phyloP scores from a whole-genome alignment of 2,888 invertebrate genomes.

The Lomographa bimaculata region DNA sequence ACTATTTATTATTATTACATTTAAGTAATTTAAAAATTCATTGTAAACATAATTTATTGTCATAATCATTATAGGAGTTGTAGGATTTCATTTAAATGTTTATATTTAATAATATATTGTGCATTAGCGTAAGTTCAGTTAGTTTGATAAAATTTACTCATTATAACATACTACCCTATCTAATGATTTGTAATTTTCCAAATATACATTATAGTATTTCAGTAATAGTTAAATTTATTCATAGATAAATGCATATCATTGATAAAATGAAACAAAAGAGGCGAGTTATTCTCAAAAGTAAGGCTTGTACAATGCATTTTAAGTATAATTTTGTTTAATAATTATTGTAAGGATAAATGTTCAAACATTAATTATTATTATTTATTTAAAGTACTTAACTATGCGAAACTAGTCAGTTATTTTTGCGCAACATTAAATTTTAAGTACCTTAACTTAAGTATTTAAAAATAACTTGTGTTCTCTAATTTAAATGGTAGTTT shows the following conservation, averaged over 20 bases:
- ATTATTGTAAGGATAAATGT: conserved; percentile 78
- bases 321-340: conserved; percentile 61
- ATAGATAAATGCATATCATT: conserved; percentile 79
- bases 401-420: conserved; percentile 84
- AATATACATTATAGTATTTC: conserved; percentile 65
- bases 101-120: conserved; percentile 72
- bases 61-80: conserved; percentile 76
- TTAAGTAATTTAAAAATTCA: conserved; percentile 80
- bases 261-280: conserved; percentile 53
- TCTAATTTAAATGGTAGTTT: conserved; percentile 77
- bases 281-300: conserved; percentile 60
- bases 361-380: conserved; percentile 71
- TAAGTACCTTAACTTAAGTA: conserved; percentile 72
- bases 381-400: conserved; percentile 84
- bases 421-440: conserved; percentile 82
- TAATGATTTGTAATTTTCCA: conserved; percentile 69
- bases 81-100: conserved; percentile 80
- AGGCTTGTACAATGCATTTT: conserved; percentile 76
- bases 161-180: conserved; percentile 55
- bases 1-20: conserved; percentile 81
- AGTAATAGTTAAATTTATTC: conserved; percentile 74
- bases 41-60: conserved; percentile 78
- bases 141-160: conserved; percentile 71
- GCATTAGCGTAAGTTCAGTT: conserved; percentile 74
- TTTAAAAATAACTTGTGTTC: conserved; percentile 78